Conservation (phyloP, 2,888 invertebrate species). For the Drosophila kuntzei region DNA sequence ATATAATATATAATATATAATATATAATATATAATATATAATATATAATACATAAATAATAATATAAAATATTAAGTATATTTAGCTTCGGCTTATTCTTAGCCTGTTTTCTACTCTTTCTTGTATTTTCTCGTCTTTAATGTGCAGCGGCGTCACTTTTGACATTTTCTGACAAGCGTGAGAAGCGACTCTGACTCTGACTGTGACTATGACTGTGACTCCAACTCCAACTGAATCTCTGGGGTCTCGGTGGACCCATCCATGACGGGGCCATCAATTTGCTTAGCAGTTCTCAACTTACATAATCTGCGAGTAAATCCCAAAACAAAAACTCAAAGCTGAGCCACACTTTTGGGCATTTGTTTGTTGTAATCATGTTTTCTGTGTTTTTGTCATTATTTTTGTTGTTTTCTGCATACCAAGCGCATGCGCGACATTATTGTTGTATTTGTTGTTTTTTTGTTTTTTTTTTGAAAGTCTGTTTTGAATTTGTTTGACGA, state of each 20-base stretch:
- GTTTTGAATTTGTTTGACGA: slow-evolving; percentile 45
- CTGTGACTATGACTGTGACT: too few relatives aligned
- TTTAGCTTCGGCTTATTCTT: slow-evolving; percentile 5
- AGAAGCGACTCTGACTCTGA: slow-evolving; percentile 57
- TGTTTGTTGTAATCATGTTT: slow-evolving; percentile 42
- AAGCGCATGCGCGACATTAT: slow-evolving; percentile 72
- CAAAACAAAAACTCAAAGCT: slow-evolving; percentile 10
- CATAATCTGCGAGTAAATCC: slow-evolving; percentile 40
- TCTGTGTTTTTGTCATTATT: slow-evolving; percentile 13
- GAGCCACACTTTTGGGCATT: slow-evolving; percentile 41
- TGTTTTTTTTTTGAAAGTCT: slow-evolving; percentile 54
- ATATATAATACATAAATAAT: too few relatives aligned
- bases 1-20: too few relatives aligned
- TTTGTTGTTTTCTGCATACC: slow-evolving; percentile 60
- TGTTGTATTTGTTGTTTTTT: slow-evolving; percentile 26
- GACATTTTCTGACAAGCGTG: slow-evolving; percentile 82
- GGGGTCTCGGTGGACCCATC: slow-evolving; percentile 31
- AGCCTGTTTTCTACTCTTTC: slow-evolving; percentile 3
- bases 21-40: too few relatives aligned
- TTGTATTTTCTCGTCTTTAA: slow-evolving; percentile 37
- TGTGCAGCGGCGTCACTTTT: slow-evolving; percentile 70
- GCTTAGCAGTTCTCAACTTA: slow-evolving; percentile 60
- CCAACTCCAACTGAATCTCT: slow-evolving; percentile 10
- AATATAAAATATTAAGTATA: background rate
- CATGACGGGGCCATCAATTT: slow-evolving; percentile 69